These are phyloP conservation scores for Podarcis raffonei DNA, from an alignment of 2,113 vertebrate species.

Conservation along the genomic window DNA sequence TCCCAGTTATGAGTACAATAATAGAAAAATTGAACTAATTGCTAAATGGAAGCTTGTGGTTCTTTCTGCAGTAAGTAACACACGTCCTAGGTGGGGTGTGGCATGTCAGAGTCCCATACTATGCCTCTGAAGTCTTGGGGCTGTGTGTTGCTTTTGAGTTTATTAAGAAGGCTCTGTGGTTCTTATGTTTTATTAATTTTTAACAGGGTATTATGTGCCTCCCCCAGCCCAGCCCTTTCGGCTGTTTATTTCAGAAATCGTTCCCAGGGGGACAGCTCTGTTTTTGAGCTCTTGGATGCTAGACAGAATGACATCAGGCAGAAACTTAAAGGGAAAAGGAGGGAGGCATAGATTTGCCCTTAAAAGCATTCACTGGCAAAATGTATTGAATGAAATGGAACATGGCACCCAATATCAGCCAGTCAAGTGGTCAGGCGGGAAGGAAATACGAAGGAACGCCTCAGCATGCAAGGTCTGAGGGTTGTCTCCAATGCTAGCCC, in stretches of 20 bases:
- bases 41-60: not conserved
- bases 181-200: conserved; percentile 44
- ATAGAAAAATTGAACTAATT: not conserved
- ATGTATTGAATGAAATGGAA: not conserved
- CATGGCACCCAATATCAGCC: not conserved
- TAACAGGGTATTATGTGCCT: conserved; percentile 57
- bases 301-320: conserved; percentile 68
- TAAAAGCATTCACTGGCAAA: conserved; percentile 54
- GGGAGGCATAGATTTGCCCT: conserved; percentile 47
- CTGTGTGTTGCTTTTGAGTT: not conserved
- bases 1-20: too few species aligned
- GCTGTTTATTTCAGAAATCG: conserved; percentile 65
- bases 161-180: conserved; percentile 12
- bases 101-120: not conserved
- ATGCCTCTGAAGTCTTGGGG: not conserved
- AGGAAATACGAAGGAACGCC: not conserved
- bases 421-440: not conserved
- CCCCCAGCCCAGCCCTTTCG: conserved; percentile 14
- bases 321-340: conserved; percentile 24
- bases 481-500: too few species aligned
- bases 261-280: conserved; percentile 49
- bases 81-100: not conserved
- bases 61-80: too few species aligned
- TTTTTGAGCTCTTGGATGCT: conserved; percentile 35
- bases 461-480: not conserved